Evolutionary conservation across 2,113 vertebrate species (phyloP).

Genomic region (Columbina picui): DNA sequence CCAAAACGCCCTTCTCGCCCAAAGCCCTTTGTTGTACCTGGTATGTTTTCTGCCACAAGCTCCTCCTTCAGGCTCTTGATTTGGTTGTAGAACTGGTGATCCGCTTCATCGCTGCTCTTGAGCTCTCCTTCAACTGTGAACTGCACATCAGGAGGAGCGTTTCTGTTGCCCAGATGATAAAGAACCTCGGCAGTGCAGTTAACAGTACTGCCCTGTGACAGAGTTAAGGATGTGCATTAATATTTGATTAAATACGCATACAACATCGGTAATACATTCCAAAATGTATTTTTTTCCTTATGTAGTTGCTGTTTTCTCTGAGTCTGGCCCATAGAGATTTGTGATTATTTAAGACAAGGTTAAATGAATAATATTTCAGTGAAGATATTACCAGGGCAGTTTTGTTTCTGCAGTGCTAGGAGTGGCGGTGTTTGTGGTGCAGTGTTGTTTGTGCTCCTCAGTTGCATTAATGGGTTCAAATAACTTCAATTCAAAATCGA

Average conservation of each 20-base stretch:
- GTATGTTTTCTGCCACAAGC: slow-evolving; percentile 79
- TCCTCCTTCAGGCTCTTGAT: slow-evolving; percentile 73
- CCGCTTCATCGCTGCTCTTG: slow-evolving; percentile 74
- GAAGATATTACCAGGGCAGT: neutral
- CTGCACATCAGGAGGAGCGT: slow-evolving; percentile 77
- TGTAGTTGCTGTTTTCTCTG: neutral
- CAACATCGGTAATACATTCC: neutral
- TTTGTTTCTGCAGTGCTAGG: neutral
- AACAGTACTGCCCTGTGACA: slow-evolving; percentile 57
- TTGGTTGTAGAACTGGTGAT: slow-evolving; percentile 81
- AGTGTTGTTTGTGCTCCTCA: neutral
- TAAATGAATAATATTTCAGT: neutral
- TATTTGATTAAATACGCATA: neutral
- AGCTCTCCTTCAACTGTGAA: slow-evolving; percentile 75
- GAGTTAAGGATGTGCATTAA: neutral
- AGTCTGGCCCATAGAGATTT: accelerated
- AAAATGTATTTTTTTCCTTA: neutral
- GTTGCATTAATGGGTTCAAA: neutral
- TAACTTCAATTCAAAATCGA: neutral
- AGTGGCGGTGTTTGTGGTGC: neutral
- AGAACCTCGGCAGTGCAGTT: slow-evolving; percentile 86
- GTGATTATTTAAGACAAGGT: neutral
- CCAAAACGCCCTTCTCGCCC: neutral
- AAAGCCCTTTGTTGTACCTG: slow-evolving; percentile 77
- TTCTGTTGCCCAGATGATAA: slow-evolving; percentile 68